Percentiles rank a stretch among this genome's conserved stretches.
These are phyloP conservation scores for Sympetrum striolatum DNA, from an alignment of 2,888 invertebrate genomes.

Conservation along the genomic window DNA sequence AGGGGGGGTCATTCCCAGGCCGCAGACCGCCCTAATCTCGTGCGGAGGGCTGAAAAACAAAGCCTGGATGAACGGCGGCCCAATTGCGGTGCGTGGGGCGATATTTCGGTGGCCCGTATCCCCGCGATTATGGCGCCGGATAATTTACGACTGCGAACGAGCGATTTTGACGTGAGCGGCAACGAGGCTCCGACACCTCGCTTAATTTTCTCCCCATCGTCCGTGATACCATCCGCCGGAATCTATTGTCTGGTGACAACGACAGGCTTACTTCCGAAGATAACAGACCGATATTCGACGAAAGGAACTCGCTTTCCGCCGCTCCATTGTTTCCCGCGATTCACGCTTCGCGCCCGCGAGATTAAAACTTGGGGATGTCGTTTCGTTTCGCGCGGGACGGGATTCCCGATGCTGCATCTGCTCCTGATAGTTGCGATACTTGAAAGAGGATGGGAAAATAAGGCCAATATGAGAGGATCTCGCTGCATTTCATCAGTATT, in stretches of 20 bases:
- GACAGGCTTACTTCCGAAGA: background rate
- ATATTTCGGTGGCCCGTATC: background rate
- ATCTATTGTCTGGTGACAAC: background rate
- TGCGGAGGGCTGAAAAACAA: background rate
- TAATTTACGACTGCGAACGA: background rate
- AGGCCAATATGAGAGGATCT: no score
- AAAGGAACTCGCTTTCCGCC: no score
- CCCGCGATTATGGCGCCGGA: background rate
- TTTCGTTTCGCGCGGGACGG: no score
- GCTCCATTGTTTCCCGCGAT: no score
- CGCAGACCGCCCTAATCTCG: background rate
- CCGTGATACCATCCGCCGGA: background rate
- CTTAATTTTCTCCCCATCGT: background rate
- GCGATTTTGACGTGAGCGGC: background rate
- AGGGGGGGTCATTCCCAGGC: background rate
- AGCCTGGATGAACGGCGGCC: background rate
- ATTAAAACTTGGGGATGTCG: no score
- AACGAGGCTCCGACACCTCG: background rate
- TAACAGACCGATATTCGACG: background rate
- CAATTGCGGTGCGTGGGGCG: background rate
- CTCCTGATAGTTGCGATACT: no score
- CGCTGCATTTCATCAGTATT: no score
- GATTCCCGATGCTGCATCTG: no score
- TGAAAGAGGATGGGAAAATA: no score
- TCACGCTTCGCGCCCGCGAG: no score